Base-by-base conservation (phyloP, 2,797 vertebrate species). In the Vultur gryphus region DNA sequence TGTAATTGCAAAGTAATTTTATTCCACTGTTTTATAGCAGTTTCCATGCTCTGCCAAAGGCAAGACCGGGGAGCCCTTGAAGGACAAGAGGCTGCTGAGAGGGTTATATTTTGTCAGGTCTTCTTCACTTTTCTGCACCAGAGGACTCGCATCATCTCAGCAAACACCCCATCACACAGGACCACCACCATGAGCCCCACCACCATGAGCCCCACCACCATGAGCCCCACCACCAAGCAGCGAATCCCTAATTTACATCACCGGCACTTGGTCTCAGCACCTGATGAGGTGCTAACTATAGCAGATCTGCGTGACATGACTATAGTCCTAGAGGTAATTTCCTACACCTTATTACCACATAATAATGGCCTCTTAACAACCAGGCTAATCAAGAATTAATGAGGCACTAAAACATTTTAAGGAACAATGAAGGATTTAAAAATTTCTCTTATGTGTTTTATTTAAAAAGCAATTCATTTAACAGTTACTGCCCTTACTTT, bases 301-400 rank as follows among this genome's bases (percentile, higher is more conserved):
- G 73, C 65, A 89, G 19, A 71, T 69, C 59, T 85, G 51, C 84
- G 81, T 72, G 77, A 87, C 62, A 61, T 3, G 48, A 80, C 81
- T 94, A 9, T 7, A 78, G 94, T 78, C 87, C 87, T 92, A 87
- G 75, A 95, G 61, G 85, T 90, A 96, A 97, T 97, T 95, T 96
- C 95, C 91, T 97, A 92, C 54, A 83, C 80, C 92, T 89, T 97
- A 97, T 96, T 93, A 83, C 85, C 87, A 93, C 92, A 71, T 89
- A 86, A 89, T 96, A 92, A 92, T 35, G 83, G 83, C 66, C 79
- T 90, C 91, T 96, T 96, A 96, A 94, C 89, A 97, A 84, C 82
- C 72, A 90, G 81, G 37, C 78, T 94, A 97, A 97, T 97, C 93
- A 97, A 97, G 95, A 97, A 97, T 96, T 97, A 98, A 98, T 95